Evolutionary conservation across 2,888 invertebrate genomes (phyloP), one percentile per base, ranked within the genome.

Genomic region (Drosophila melanocephala): DNA sequence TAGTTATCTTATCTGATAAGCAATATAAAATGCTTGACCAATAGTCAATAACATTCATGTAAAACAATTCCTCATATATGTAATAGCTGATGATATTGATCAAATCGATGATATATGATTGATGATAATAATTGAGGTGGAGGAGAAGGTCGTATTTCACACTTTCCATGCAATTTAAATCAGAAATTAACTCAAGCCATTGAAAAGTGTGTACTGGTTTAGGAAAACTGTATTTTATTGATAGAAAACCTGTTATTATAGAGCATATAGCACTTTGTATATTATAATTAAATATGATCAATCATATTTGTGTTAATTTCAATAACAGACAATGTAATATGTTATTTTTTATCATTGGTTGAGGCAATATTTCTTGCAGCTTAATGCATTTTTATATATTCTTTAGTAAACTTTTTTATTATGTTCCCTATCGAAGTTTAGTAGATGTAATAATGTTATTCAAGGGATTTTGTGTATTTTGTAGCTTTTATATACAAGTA

Each of bases 261-360:
- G n/a, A 12, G 5, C 1, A 42, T 42, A n/a, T 12, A n/a, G 5
- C 42, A 2, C 5, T n/a, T 12, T n/a, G 2, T n/a, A 42, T 12
- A 10, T 42, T 0, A 5, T n/a, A 12, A 12, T n/a, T 10, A 42
- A 42, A 42, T n/a, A 42, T 42, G 1, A 42, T n/a, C 42, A n/a
- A 0, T n/a, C 0, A 10, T 42, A n/a, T n/a, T n/a, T n/a, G n/a
- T 10, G 5, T 10, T n/a, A 2, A 10, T n/a, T n/a, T 42, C n/a
- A 42, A 10, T 42, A 42, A 42, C 2, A 42, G 10, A 5, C 1
- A 5, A 22, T 12, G 5, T 5, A 22, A 44, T 44, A 44, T 22
- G 22, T n/a, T 44, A 12, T 5, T n/a, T 12, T 5, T 22, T 2
- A 42, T 22, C 2, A 42, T n/a, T n/a, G 42, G 1, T 5, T n/a